Evolutionary conservation across 2,113 vertebrate genomes (phyloP).

Genomic region (Gila orcuttii): DNA sequence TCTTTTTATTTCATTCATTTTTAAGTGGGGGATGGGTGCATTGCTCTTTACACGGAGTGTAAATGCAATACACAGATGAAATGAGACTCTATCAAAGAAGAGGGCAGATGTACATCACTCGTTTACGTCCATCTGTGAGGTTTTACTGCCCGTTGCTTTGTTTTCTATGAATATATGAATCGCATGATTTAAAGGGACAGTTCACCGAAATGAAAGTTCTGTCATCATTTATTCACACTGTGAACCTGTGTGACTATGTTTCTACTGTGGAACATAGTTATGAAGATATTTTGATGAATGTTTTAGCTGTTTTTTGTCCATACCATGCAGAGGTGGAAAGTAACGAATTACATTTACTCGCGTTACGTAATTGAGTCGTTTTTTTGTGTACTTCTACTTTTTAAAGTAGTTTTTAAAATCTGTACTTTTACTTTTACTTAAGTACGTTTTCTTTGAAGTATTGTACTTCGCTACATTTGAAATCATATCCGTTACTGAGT

Average conservation of each 20-base stretch:
- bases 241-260: background rate
- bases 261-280: background rate
- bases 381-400: too few species aligned
- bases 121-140: slow-evolving; percentile 5
- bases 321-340: too few species aligned
- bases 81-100: background rate
- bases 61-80: background rate
- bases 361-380: too few species aligned
- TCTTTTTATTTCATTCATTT: slow-evolving; percentile 11
- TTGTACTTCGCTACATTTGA: too few species aligned
- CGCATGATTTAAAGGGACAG: background rate
- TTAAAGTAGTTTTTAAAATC: too few species aligned
- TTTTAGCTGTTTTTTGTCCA: background rate
- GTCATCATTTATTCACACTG: background rate
- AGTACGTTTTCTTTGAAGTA: too few species aligned
- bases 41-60: background rate
- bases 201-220: background rate
- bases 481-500: too few species aligned
- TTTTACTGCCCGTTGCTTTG: background rate
- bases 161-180: background rate
- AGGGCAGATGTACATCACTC: background rate
- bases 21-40: background rate
- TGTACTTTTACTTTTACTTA: too few species aligned
- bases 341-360: too few species aligned
- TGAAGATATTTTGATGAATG: background rate